A percentile compares a stretch with the other conserved stretches of the same genome.
Evolutionary conservation across 2,113 vertebrate species (phyloP).

Genomic region (Cariama cristata): DNA sequence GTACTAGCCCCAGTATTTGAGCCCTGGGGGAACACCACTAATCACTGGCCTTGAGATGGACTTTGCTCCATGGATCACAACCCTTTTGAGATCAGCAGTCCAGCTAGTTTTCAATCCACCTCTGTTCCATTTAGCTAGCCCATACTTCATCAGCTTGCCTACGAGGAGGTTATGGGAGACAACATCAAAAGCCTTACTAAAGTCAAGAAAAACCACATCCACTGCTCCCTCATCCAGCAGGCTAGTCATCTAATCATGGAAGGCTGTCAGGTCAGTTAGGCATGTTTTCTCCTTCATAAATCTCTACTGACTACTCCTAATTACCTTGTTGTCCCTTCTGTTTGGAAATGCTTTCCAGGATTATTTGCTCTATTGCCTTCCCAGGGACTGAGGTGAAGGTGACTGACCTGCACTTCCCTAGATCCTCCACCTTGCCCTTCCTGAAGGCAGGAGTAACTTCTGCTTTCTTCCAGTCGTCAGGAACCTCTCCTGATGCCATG

Average conservation of each 20-base stretch:
- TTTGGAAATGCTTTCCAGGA: not conserved
- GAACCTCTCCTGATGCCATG: not conserved
- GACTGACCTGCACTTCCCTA: not conserved
- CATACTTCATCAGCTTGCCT: not conserved
- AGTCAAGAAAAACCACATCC: not conserved
- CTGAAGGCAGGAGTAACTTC: not conserved
- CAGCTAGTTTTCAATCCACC: not conserved
- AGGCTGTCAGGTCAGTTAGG: not conserved
- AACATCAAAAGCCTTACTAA: not conserved
- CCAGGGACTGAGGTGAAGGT: not conserved
- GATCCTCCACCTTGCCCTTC: not conserved
- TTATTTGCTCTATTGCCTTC: not conserved
- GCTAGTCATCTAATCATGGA: not conserved
- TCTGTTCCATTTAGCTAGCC: not conserved
- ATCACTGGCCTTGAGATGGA: not conserved
- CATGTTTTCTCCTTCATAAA: not conserved
- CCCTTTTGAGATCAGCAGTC: not conserved
- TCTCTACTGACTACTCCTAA: not conserved
- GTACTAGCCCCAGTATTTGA: not conserved
- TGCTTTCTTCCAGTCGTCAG: not conserved
- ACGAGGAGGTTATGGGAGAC: not conserved
- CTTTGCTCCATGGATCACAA: not conserved
- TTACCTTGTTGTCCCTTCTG: not conserved
- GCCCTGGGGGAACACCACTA: not conserved
- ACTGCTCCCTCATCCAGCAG: not conserved